Evolutionary conservation across 2,888 invertebrate genomes (phyloP).

Genomic region (Palloptera scutellata): DNA sequence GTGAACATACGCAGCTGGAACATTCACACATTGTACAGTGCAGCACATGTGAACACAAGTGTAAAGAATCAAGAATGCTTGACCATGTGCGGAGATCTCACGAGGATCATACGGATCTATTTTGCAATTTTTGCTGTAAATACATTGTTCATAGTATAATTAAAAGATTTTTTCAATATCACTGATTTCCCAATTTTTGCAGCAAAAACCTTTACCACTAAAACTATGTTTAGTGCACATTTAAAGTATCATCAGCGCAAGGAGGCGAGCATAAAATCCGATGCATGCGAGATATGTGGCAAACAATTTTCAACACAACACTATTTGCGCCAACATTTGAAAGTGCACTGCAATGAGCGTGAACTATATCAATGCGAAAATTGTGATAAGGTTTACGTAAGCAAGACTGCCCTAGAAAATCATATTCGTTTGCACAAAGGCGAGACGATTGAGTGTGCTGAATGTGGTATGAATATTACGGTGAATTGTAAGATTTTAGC

Average conservation of each 20-base stretch:
- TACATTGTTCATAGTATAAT: constrained; percentile 12
- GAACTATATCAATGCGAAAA: constrained; percentile 40
- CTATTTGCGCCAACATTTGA: constrained; percentile 44
- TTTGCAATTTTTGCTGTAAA: constrained; percentile 47
- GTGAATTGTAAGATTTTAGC: background rate
- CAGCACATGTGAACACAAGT: constrained; percentile 34
- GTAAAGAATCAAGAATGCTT: constrained; percentile 36
- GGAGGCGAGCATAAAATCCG: constrained; percentile 40
- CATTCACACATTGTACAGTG: constrained; percentile 37
- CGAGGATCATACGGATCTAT: constrained; percentile 34
- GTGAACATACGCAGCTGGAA: constrained; percentile 29
- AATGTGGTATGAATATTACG: constrained; percentile 33
- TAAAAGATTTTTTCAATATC: background rate
- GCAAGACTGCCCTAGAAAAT: constrained; percentile 44
- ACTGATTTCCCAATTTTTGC: constrained; percentile 21
- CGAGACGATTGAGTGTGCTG: constrained; percentile 41
- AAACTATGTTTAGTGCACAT: constrained; percentile 43
- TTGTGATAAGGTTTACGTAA: constrained; percentile 42
- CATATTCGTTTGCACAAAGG: constrained; percentile 45
- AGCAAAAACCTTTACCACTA: constrained; percentile 42
- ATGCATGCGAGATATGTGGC: constrained; percentile 45
- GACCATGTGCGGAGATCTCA: constrained; percentile 37
- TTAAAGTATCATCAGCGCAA: constrained; percentile 42
- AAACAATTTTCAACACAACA: constrained; percentile 46
- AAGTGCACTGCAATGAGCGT: constrained; percentile 42